Evolutionary conservation across 2,888 invertebrate species (phyloP), one percentile per base, ranked within the genome.

Genomic region (Drosophila ezoana): DNA sequence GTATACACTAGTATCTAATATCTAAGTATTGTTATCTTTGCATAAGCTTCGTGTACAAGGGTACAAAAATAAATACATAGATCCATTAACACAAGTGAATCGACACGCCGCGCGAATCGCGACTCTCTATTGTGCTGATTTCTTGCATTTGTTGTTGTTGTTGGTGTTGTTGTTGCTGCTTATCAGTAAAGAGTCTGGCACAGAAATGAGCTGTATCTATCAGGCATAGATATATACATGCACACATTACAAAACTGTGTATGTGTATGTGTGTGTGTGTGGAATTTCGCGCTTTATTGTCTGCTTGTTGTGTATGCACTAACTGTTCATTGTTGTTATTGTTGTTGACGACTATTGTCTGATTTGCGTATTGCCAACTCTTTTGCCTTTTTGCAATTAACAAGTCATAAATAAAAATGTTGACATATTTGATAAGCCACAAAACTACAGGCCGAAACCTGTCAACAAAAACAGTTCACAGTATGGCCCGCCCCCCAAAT

Each of bases 371-470:
- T 74, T 67, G 68, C 68, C 79, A 81, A 78, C 82, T 80, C 73
- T 79, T 79, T 86, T 67, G 79, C 72, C 79, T 81, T 75, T 87
- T 80, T 85, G 76, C 81, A 89, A 89, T 89, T 83, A 90, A 84
- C 82, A 90, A 79, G 77, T 85, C 79, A 77, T 89, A 90, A 89
- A 87, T 89, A 81, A 87, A 81, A 84, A 76, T 76, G 76, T 81
- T 82, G 87, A 87, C 86, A 87, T 47, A 79, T 75, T 81, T 79
- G 79, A 79, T 79, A 79, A 79, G 73, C 82, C 61, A 49, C 76
- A 63, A 63, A 68, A 64, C 49, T 40, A 52, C 32, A 51, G 57
- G 53, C 43, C 47, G 44, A 52, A 76, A 71, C 76, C 74, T 67
- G 80, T 67, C 71, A 67, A 54, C 28, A 28, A 28, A 28, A 28